phyloP scores from a whole-genome alignment of 2,888 invertebrate species.

The Altica lythri region DNA sequence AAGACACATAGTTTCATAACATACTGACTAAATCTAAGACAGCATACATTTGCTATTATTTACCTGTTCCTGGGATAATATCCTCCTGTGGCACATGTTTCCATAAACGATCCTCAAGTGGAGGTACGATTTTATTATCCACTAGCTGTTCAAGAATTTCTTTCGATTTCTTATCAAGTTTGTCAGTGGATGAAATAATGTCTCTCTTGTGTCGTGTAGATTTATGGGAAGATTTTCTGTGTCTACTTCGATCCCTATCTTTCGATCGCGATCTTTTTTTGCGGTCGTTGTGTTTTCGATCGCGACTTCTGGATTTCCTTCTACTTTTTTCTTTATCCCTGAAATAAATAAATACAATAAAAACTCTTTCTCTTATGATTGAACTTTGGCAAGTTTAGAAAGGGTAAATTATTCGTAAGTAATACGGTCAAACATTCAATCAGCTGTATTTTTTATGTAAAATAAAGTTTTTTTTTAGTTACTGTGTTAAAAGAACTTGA shows the following conservation, averaged over 20 bases:
- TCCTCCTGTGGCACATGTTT: slow-evolving; percentile 59
- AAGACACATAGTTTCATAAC: too few relatives aligned
- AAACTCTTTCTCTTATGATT: too few relatives aligned
- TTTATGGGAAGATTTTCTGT: slow-evolving; percentile 53
- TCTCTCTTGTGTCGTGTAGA: slow-evolving; percentile 54
- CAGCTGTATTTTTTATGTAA: too few relatives aligned
- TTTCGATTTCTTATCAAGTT: slow-evolving; percentile 55
- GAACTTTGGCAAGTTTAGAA: too few relatives aligned
- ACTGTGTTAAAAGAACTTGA: too few relatives aligned
- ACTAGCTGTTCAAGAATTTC: slow-evolving; percentile 57
- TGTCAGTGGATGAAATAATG: slow-evolving; percentile 48
- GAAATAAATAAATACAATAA: neutral
- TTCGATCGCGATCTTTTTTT: slow-evolving; percentile 37
- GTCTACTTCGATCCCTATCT: slow-evolving; percentile 45
- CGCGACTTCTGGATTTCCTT: slow-evolving; percentile 51
- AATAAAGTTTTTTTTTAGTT: too few relatives aligned
- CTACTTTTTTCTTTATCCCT: slow-evolving; percentile 45
- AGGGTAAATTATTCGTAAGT: too few relatives aligned
- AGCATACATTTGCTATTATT: too few relatives aligned
- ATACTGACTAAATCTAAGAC: too few relatives aligned
- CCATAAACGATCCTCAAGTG: slow-evolving; percentile 62
- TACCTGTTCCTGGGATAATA: slow-evolving; percentile 49
- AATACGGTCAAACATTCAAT: too few relatives aligned
- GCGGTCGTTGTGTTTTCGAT: slow-evolving; percentile 37
- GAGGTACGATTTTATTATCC: slow-evolving; percentile 56